Percentiles rank a stretch among this genome's conserved stretches.
These are phyloP conservation scores for Mohoua ochrocephala DNA, from an alignment of 2,113 vertebrate genomes.

Conservation along the genomic window DNA sequence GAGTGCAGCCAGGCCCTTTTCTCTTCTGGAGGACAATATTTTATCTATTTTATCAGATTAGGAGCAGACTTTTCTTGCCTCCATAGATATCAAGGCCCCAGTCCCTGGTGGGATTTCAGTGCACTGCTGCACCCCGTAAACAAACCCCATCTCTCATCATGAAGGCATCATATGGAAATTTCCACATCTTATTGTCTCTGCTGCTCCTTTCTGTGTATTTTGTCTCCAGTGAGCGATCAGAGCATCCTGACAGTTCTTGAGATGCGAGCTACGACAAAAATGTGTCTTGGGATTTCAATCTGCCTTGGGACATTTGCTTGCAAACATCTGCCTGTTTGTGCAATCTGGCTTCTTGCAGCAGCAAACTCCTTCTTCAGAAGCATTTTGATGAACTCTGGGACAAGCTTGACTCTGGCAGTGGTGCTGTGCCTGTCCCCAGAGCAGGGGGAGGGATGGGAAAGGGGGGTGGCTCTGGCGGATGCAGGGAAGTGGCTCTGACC, in stretches of 20 bases:
- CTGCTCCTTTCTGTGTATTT: background rate
- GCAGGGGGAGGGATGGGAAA: slow-evolving; percentile 43
- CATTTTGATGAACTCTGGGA: background rate
- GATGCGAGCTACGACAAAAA: background rate
- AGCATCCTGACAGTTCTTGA: background rate
- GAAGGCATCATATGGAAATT: background rate
- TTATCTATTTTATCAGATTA: background rate
- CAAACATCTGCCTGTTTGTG: slow-evolving; percentile 43
- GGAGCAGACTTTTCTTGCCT: background rate
- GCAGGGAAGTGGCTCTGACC: background rate
- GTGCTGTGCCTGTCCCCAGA: background rate
- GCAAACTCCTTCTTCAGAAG: background rate
- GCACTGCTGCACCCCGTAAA: background rate
- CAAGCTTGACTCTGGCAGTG: background rate
- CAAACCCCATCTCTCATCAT: background rate
- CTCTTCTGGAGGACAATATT: background rate
- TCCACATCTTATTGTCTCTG: background rate
- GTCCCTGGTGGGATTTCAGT: background rate
- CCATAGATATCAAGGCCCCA: background rate
- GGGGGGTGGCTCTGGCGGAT: background rate
- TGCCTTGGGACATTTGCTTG: slow-evolving; percentile 21
- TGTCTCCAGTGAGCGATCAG: background rate
- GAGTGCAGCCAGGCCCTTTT: background rate
- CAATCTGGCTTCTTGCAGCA: slow-evolving; percentile 13
- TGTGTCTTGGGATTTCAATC: slow-evolving; percentile 25